Evolutionary conservation across 1,140 invertebrate genomes (phyloP), one percentile per base, ranked within the genome.

Genomic region (Oryzaephilus surinamensis): DNA sequence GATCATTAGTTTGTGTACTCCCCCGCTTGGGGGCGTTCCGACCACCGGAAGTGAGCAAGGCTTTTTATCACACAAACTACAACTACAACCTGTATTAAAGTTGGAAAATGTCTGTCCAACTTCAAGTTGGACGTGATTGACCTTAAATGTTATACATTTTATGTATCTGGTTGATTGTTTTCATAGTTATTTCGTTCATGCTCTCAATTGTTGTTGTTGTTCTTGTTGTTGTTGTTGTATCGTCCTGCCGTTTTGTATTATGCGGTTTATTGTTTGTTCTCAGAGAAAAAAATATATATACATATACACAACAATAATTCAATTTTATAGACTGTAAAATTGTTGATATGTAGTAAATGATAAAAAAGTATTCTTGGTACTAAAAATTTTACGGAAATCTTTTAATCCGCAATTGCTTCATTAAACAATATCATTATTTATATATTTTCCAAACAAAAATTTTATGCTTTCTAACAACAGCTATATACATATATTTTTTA

Each of bases 31-130:
- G 30, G 41, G 36, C 29, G 30, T 26, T 32, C 31, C 17, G 13
- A 12, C 23, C 38, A 40, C 31, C 43, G 43, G 43, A 45, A 45
- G 43, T 45, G 32, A 35, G 37, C 43, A 45, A 45, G 43, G 43
- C 38, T 45, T 45, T 45, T 45, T 45, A 45, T 45, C 43, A 39
- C 11, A n/a, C n/a, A n/a, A n/a, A n/a, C n/a, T n/a, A n/a, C 33
- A 32, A 34, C 36, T 31, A 21, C 32, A 39, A 38, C 42, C 30
- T 32, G 41, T 38, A 38, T 43, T 43, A 38, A 44, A 44, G 30
- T 36, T 15, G 29, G n/a, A 13, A 12, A 18, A 27, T n/a, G n/a
- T 12, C 15, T 29, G 41, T 6, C 36, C 43, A 45, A 35, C 29
- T 16, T 17, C 29, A 14, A 2, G 28, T 12, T 32, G 41, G 14